Evolutionary conservation across 2,797 vertebrate genomes (phyloP).

Genomic region (Meriones psammophilus): DNA sequence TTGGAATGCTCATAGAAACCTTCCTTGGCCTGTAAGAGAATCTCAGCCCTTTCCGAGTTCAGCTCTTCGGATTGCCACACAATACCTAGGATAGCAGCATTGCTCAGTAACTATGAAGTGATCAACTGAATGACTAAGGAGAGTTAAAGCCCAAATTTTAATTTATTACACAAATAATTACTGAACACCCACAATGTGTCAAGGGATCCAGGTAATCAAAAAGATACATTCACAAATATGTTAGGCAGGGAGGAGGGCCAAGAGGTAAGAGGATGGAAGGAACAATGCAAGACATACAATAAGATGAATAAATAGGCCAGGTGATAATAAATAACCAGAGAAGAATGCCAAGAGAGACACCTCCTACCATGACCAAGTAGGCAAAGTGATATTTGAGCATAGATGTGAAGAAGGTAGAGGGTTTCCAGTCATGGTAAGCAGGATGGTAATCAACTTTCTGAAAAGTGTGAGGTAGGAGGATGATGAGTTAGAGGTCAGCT

Average conservation of each 20-base stretch:
- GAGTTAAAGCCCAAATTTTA: conserved; percentile 43
- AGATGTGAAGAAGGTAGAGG: conserved; percentile 1
- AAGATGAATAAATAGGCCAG: conserved; percentile 51
- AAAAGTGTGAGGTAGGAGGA: not conserved
- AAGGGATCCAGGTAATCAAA: conserved; percentile 31
- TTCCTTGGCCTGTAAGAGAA: conserved; percentile 43
- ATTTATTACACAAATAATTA: conserved; percentile 70
- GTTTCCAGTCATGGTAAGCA: not conserved
- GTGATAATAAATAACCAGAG: conserved; percentile 16
- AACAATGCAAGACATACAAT: conserved; percentile 3
- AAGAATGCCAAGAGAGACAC: not conserved
- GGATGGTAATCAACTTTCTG: not conserved
- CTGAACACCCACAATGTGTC: not conserved
- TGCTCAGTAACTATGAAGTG: conserved; percentile 25
- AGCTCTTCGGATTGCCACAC: not conserved
- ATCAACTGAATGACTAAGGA: conserved; percentile 24
- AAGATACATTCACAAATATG: conserved; percentile 55
- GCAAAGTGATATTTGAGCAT: conserved; percentile 44
- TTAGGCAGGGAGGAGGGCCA: conserved; percentile 45
- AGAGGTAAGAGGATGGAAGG: conserved; percentile 50
- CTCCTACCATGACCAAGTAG: not conserved
- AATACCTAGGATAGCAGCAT: conserved; percentile 42
- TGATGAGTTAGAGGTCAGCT: not conserved
- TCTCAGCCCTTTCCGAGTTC: conserved; percentile 14
- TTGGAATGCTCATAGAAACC: not conserved